Evolutionary conservation across 2,797 vertebrate genomes (phyloP).

Genomic region (Oceanodroma leucorhoa): DNA sequence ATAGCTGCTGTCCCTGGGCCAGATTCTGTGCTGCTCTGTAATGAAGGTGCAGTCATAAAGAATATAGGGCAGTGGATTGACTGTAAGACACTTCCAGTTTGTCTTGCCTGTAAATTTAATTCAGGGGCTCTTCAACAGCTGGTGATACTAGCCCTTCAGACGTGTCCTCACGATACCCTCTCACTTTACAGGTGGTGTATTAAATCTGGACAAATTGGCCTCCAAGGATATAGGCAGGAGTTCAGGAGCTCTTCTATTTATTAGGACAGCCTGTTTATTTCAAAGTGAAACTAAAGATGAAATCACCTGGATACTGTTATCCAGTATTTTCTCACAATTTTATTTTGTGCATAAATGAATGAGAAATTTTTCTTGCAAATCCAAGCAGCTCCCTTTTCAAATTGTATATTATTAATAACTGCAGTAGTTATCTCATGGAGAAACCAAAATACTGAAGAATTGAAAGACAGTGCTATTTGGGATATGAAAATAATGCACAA

Average conservation of each 20-base stretch:
- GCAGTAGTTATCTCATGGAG: background rate
- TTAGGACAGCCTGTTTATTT: background rate
- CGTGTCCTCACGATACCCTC: background rate
- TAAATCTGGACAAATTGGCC: background rate
- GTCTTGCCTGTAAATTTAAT: background rate
- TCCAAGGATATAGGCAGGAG: background rate
- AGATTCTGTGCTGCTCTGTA: background rate
- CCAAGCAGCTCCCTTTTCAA: background rate
- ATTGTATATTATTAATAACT: constrained; percentile 7
- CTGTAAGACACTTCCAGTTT: background rate
- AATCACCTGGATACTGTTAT: background rate
- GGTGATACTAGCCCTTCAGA: background rate
- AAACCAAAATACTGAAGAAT: constrained; percentile 4
- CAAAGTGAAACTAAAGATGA: background rate
- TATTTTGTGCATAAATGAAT: background rate
- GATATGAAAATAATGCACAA: background rate
- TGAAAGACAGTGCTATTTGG: background rate
- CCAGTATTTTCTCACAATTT: background rate
- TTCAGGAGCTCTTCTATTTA: background rate
- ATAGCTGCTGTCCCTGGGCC: background rate
- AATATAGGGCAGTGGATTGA: background rate
- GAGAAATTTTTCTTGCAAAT: constrained; percentile 13
- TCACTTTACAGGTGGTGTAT: background rate
- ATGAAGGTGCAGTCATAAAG: background rate
- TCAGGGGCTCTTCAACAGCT: background rate